A percentile compares a stretch with the other conserved stretches of the same genome.
These are phyloP conservation scores for Lochmaea capreae DNA, from an alignment of 2,888 invertebrate species.

Conservation along the genomic window DNA sequence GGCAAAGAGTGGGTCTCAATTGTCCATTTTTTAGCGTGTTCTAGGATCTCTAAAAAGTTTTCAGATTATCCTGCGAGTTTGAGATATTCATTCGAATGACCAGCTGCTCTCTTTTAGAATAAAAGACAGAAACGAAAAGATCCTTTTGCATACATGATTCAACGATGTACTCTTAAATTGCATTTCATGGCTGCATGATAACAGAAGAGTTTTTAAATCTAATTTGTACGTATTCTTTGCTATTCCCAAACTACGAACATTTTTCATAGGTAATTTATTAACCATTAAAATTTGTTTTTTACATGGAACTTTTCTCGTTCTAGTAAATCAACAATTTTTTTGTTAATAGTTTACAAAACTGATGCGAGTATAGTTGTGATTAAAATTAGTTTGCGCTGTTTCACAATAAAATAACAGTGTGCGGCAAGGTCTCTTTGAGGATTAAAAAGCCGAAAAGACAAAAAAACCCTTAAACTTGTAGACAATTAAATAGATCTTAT, in stretches of 20 bases:
- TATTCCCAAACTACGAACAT: not conserved
- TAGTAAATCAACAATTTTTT: no score
- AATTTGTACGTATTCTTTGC: not conserved
- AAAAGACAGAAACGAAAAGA: not conserved
- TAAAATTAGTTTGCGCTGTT: no score
- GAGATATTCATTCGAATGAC: constrained; percentile 12
- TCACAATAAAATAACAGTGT: no score
- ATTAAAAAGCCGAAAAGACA: no score
- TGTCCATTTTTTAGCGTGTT: constrained; percentile 35
- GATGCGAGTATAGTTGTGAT: no score
- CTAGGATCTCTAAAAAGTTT: constrained; percentile 8
- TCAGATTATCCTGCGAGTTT: constrained; percentile 7
- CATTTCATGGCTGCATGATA: not conserved
- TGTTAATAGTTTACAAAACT: no score
- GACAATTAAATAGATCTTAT: no score
- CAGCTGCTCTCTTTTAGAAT: constrained; percentile 8
- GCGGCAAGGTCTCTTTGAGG: no score
- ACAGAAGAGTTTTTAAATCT: not conserved
- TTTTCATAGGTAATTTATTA: no score
- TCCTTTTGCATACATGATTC: constrained; percentile 10
- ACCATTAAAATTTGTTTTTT: no score
- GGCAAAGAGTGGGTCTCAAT: constrained; percentile 36
- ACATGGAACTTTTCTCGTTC: no score
- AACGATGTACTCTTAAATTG: constrained; percentile 1
- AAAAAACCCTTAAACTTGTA: no score